A percentile compares a stretch with the other conserved stretches of the same genome.
Conservation (phyloP, 1,140 invertebrate species). For the Achroia grisella region DNA sequence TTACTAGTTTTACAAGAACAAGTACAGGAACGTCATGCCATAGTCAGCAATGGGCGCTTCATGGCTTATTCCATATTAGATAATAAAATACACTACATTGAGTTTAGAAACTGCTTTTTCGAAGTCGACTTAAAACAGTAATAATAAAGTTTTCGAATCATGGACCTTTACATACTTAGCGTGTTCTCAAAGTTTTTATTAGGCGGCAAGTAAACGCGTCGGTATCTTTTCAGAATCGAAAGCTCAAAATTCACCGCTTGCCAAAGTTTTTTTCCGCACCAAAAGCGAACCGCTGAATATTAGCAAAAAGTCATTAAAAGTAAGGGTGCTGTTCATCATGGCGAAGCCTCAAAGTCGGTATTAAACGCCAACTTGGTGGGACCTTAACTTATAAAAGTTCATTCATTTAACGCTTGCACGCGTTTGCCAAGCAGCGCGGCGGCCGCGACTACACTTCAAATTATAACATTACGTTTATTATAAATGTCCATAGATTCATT, state of each 20-base stretch:
- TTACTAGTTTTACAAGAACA: no score
- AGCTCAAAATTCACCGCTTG: slow-evolving; percentile 26
- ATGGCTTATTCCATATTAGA: no score
- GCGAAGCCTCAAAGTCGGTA: slow-evolving; percentile 58
- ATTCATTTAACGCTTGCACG: slow-evolving; percentile 69
- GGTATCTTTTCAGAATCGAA: slow-evolving; percentile 18
- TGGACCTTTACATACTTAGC: not conserved
- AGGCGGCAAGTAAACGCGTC: not conserved
- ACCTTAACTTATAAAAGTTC: slow-evolving; percentile 69
- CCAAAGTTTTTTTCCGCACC: slow-evolving; percentile 41
- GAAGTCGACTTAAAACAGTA: no score
- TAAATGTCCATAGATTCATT: not conserved
- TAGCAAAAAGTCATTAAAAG: slow-evolving; percentile 71
- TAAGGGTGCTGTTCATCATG: slow-evolving; percentile 63
- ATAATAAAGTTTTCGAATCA: slow-evolving; percentile 1
- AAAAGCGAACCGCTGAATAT: slow-evolving; percentile 54
- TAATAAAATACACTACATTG: no score
- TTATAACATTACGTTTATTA: slow-evolving; percentile 13
- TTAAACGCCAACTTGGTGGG: slow-evolving; percentile 48
- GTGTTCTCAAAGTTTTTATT: slow-evolving; percentile 1
- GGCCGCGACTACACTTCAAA: slow-evolving; percentile 43
- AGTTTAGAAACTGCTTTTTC: no score
- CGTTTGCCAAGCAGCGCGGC: slow-evolving; percentile 21
- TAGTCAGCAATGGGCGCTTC: no score
- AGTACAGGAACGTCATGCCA: no score